These are phyloP conservation scores for Urocitellus parryii DNA, from an alignment of 2,113 vertebrate species.

Conservation along the genomic window DNA sequence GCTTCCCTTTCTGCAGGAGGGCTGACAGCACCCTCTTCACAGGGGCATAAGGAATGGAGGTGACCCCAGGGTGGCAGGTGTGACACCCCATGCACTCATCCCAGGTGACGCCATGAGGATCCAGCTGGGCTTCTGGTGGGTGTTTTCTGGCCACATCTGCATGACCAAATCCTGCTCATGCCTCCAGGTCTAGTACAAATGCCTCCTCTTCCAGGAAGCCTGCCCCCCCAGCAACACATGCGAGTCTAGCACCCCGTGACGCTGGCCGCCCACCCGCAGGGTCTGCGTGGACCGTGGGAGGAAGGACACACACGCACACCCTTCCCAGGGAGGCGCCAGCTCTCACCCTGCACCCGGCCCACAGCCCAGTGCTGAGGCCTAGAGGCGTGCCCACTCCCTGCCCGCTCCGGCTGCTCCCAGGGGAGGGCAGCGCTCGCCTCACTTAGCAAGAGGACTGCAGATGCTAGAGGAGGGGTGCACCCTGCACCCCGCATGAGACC, in stretches of 20 bases:
- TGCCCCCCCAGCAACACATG: background rate
- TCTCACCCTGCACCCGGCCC: no score
- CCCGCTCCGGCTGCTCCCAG: fast-evolving
- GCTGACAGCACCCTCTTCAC: background rate
- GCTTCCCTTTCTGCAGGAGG: background rate
- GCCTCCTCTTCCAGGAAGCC: background rate
- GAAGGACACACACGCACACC: background rate
- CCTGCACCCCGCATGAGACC: background rate
- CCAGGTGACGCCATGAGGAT: background rate
- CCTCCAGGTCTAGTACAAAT: background rate
- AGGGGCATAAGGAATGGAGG: background rate
- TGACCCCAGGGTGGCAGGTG: background rate
- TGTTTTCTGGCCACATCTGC: background rate
- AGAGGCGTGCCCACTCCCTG: fast-evolving
- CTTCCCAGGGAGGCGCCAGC: background rate
- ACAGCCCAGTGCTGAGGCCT: background rate
- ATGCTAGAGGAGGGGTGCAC: background rate
- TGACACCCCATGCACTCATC: background rate
- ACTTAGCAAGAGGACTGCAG: fast-evolving
- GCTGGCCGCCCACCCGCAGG: background rate
- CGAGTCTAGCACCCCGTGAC: background rate
- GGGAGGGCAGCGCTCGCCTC: background rate
- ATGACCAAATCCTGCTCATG: background rate
- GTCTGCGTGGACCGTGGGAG: background rate
- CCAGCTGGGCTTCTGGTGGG: background rate